phyloP scores from a whole-genome alignment of 1,140 invertebrate genomes.

The Drosophila parabipectinata region DNA sequence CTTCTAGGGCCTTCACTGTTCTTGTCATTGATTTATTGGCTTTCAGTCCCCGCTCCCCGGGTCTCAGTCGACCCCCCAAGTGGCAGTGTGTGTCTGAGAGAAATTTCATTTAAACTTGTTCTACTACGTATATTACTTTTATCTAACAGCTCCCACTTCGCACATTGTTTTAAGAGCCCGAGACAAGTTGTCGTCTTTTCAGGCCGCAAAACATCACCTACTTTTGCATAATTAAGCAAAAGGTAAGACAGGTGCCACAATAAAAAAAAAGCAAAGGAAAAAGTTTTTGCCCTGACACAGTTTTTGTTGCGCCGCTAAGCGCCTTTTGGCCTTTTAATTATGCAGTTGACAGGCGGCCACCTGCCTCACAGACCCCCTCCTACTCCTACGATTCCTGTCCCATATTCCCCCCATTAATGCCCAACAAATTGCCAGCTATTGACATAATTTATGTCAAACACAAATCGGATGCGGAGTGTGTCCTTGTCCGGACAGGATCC shows the following conservation, averaged over 20 bases:
- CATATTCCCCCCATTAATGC: slow-evolving; percentile 53
- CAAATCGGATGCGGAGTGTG: slow-evolving; percentile 26
- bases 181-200: slow-evolving; percentile 50
- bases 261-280: neutral
- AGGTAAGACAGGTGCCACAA: slow-evolving; percentile 51
- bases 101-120: slow-evolving; percentile 75
- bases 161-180: slow-evolving; percentile 48
- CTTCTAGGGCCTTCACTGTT: slow-evolving; percentile 32
- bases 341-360: slow-evolving; percentile 57
- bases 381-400: neutral
- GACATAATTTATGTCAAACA: slow-evolving; percentile 76
- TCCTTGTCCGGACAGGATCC: slow-evolving; percentile 33
- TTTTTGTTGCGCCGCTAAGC: slow-evolving; percentile 45
- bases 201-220: slow-evolving; percentile 38
- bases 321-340: slow-evolving; percentile 61
- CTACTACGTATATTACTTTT: slow-evolving; percentile 62
- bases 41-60: slow-evolving; percentile 27
- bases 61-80: slow-evolving; percentile 6
- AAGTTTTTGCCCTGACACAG: slow-evolving; percentile 58
- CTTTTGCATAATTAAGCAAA: slow-evolving; percentile 71
- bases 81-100: slow-evolving; percentile 24
- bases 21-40: slow-evolving; percentile 80
- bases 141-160: slow-evolving; percentile 26
- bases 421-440: slow-evolving; percentile 70
- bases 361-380: slow-evolving; percentile 6